A percentile compares a stretch with the other conserved stretches of the same genome.
Conservation (phyloP, 1,140 invertebrate genomes). For the Popillia japonica region DNA sequence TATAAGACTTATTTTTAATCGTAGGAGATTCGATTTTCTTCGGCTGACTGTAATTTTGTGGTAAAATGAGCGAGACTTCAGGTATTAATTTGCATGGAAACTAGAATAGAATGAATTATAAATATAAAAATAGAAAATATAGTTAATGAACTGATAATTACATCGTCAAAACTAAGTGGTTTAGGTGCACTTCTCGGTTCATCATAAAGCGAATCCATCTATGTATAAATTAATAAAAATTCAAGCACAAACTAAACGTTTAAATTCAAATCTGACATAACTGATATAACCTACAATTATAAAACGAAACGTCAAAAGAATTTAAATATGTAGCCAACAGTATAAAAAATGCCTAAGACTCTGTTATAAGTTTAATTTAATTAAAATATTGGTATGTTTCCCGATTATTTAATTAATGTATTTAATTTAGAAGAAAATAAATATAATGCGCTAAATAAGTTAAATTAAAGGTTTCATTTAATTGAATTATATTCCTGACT, state of each 20-base stretch:
- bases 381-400: not conserved
- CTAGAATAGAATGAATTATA: constrained; percentile 46
- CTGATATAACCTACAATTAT: not conserved
- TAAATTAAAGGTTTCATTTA: too few species aligned
- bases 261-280: not conserved
- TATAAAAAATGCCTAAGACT: too few species aligned
- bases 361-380: too few species aligned
- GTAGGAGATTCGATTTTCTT: too few species aligned
- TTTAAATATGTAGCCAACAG: too few species aligned
- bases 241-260: not conserved
- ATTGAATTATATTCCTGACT: not conserved
- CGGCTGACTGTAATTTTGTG: too few species aligned
- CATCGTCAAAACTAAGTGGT: constrained; percentile 47
- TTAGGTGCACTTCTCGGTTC: constrained; percentile 51
- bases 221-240: not conserved
- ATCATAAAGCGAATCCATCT: constrained; percentile 58
- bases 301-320: too few species aligned
- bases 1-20: constrained; percentile 47
- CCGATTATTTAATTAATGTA: too few species aligned
- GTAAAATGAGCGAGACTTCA: too few species aligned
- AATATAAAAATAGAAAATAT: constrained; percentile 32
- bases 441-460: too few species aligned
- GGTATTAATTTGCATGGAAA: constrained; percentile 41
- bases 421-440: too few species aligned
- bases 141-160: constrained; percentile 46